phyloP scores from a whole-genome alignment of 2,888 invertebrate genomes.

The Pollenia griseotomentosa region DNA sequence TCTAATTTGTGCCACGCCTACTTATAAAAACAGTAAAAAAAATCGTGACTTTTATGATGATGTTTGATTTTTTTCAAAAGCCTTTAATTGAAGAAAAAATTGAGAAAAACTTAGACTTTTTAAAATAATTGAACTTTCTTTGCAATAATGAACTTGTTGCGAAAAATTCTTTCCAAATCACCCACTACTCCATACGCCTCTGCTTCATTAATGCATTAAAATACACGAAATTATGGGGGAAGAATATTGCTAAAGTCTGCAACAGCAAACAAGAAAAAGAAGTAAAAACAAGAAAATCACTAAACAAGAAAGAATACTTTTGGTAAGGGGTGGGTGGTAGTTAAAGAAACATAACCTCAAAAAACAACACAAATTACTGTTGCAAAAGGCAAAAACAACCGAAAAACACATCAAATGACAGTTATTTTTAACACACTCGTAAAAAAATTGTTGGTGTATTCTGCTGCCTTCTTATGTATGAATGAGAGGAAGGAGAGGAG shows the following conservation, averaged over 20 bases:
- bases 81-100: too few species aligned
- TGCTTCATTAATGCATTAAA: constrained; percentile 39
- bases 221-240: background rate
- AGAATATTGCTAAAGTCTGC: constrained; percentile 54
- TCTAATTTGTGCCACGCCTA: too few species aligned
- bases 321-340: constrained; percentile 47
- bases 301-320: constrained; percentile 10
- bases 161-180: background rate
- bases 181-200: background rate
- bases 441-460: constrained; percentile 42
- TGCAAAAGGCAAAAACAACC: constrained; percentile 45
- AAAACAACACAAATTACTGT: constrained; percentile 67
- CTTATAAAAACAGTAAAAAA: too few species aligned
- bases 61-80: too few species aligned
- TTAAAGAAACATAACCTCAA: constrained; percentile 69
- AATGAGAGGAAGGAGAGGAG: background rate
- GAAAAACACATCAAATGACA: constrained; percentile 59
- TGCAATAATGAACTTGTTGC: too few species aligned
- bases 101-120: too few species aligned
- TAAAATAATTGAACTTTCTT: too few species aligned
- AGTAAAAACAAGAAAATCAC: constrained; percentile 21
- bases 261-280: constrained; percentile 26
- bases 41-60: too few species aligned
- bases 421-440: constrained; percentile 60
- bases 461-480: background rate